These are phyloP conservation scores for Psittacara wagleri DNA, from an alignment of 2,113 vertebrate genomes.

Conservation along the genomic window DNA sequence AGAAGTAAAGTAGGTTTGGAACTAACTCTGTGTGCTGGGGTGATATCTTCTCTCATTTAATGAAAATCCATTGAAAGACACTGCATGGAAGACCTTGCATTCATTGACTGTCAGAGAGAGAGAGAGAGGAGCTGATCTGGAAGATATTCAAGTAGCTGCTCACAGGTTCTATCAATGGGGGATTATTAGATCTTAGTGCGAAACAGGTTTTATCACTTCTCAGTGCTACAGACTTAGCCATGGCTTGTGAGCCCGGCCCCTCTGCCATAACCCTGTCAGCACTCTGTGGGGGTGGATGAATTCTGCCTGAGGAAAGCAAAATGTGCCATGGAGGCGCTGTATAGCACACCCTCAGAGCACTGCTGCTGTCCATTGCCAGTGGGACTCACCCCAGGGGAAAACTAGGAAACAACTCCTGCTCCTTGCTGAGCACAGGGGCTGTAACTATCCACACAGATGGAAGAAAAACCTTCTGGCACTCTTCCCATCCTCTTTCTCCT, in stretches of 20 bases:
- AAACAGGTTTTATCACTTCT: background rate
- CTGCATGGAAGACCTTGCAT: background rate
- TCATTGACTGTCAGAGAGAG: background rate
- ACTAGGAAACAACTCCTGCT: background rate
- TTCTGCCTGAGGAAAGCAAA: background rate
- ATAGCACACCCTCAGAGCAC: rapidly evolving
- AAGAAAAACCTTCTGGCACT: background rate
- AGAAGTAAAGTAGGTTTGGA: background rate
- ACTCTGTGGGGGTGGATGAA: background rate
- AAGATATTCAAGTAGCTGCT: background rate
- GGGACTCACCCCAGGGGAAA: background rate
- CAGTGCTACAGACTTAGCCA: too few relatives aligned
- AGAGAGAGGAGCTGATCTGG: background rate
- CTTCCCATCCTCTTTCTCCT: background rate
- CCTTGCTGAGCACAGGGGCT: background rate
- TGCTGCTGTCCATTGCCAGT: rapidly evolving
- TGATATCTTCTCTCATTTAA: background rate
- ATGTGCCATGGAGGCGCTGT: rapidly evolving
- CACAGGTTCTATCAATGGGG: background rate
- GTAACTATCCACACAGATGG: background rate
- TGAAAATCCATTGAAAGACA: rapidly evolving
- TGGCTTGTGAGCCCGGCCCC: background rate
- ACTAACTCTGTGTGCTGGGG: background rate
- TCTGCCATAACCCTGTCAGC: background rate
- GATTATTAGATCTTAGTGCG: background rate